A percentile compares a stretch with the other conserved stretches of the same genome.
phyloP scores from a whole-genome alignment of 2,888 invertebrate species.

The Pegoplata infirma region DNA sequence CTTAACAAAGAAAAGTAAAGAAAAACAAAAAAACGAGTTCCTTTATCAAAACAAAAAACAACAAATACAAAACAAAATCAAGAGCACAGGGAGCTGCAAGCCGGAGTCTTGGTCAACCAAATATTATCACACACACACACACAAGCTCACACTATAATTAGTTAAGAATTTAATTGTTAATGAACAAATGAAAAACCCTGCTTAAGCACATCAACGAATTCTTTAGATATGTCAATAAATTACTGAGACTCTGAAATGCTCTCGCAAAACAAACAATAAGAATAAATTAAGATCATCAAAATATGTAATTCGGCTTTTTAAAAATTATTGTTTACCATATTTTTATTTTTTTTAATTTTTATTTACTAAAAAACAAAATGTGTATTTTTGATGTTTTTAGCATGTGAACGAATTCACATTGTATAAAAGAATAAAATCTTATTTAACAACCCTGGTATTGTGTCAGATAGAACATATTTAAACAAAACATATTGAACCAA shows the following conservation, averaged over 20 bases:
- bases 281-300: constrained; percentile 36
- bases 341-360: no score
- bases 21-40: constrained; percentile 51
- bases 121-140: constrained; percentile 4
- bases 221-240: constrained; percentile 28
- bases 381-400: no score
- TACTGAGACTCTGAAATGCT: constrained; percentile 13
- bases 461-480: no score
- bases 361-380: no score
- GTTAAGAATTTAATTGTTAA: constrained; percentile 38
- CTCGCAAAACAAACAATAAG: constrained; percentile 37
- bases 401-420: no score
- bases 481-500: no score
- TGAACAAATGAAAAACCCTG: constrained; percentile 28
- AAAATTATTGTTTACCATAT: no score
- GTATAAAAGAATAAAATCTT: no score
- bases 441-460: no score
- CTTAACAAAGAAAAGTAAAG: constrained; percentile 21
- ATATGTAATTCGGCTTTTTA: no score
- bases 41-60: constrained; percentile 39
- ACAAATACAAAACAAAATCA: constrained; percentile 1
- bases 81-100: constrained; percentile 13
- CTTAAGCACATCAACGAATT: constrained; percentile 53
- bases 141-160: constrained; percentile 45
- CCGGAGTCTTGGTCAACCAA: constrained; percentile 20